A percentile compares a stretch with the other conserved stretches of the same genome.
Evolutionary conservation across 2,797 vertebrate genomes (phyloP).

Genomic region (Selene dorsalis): DNA sequence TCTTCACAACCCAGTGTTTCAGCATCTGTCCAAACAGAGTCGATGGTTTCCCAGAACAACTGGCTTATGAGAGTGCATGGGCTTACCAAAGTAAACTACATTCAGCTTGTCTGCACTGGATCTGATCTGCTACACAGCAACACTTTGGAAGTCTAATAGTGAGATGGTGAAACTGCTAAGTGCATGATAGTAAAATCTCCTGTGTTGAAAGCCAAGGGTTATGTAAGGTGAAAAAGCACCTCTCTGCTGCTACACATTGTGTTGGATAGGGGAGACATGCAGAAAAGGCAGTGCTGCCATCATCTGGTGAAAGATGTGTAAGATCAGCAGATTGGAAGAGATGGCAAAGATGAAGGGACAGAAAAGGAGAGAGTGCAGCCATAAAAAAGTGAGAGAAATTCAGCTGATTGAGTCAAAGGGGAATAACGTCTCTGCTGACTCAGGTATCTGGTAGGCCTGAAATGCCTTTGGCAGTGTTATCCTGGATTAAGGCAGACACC

Average conservation of each 20-base stretch:
- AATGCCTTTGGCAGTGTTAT: conserved; percentile 4
- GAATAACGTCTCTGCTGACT: conserved; percentile 37
- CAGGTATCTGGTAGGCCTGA: conserved; percentile 16
- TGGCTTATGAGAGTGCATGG: conserved; percentile 26
- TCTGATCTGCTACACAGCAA: conserved; percentile 40
- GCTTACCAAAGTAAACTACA: conserved; percentile 30
- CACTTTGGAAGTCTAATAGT: conserved; percentile 27
- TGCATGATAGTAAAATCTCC: conserved; percentile 8
- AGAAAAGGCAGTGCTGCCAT: conserved; percentile 77
- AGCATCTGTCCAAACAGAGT: conserved; percentile 40
- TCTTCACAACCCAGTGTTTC: conserved; percentile 28
- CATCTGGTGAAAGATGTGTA: conserved; percentile 73
- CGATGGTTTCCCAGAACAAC: conserved; percentile 50
- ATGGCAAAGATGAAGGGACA: conserved; percentile 7
- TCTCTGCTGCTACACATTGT: background rate
- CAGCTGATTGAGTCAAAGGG: conserved; percentile 20
- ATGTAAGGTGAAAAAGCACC: conserved; percentile 12
- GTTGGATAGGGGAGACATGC: background rate
- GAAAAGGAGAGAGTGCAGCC: background rate
- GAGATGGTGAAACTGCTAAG: conserved; percentile 32
- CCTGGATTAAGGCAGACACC: conserved; percentile 23
- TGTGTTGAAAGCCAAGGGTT: conserved; percentile 17
- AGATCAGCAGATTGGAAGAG: conserved; percentile 9
- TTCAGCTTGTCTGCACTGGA: conserved; percentile 50
- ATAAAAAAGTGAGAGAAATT: conserved; percentile 10